Conservation (phyloP, 2,888 invertebrate species). For the Crematogaster levior region DNA sequence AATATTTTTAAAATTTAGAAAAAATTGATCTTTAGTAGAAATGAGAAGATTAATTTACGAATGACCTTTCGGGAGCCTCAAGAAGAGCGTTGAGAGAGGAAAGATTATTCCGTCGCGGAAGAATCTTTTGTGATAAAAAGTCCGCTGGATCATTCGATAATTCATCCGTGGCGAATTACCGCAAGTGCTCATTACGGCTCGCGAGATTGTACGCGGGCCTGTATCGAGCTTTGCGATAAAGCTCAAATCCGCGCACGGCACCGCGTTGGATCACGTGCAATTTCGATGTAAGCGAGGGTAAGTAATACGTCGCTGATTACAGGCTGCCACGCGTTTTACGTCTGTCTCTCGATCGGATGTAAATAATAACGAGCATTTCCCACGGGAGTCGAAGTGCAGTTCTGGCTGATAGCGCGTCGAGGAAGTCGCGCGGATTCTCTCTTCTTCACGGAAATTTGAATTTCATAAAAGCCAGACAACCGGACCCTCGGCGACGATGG, state of each 20-base stretch:
- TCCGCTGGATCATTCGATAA: constrained; percentile 45
- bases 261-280: constrained; percentile 31
- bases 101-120: constrained; percentile 1
- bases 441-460: constrained; percentile 46
- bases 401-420: constrained; percentile 12
- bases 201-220: constrained; percentile 16
- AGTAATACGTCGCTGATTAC: constrained; percentile 56
- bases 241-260: constrained; percentile 7
- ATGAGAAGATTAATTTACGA: constrained; percentile 16
- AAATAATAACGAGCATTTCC: constrained; percentile 56
- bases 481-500: background rate
- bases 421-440: constrained; percentile 29
- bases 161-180: constrained; percentile 38
- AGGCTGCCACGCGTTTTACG: constrained; percentile 52
- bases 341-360: constrained; percentile 60
- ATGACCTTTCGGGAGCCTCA: background rate
- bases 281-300: constrained; percentile 30
- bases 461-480: constrained; percentile 52
- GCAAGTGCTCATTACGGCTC: constrained; percentile 45
- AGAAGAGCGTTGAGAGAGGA: background rate
- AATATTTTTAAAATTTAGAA: too few species aligned
- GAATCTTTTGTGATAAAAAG: constrained; percentile 41
- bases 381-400: constrained; percentile 36
- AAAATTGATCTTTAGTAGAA: background rate
- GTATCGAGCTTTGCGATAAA: constrained; percentile 36